Base-by-base conservation (phyloP, 2,888 invertebrate species). In the Lasius fuliginosus region DNA sequence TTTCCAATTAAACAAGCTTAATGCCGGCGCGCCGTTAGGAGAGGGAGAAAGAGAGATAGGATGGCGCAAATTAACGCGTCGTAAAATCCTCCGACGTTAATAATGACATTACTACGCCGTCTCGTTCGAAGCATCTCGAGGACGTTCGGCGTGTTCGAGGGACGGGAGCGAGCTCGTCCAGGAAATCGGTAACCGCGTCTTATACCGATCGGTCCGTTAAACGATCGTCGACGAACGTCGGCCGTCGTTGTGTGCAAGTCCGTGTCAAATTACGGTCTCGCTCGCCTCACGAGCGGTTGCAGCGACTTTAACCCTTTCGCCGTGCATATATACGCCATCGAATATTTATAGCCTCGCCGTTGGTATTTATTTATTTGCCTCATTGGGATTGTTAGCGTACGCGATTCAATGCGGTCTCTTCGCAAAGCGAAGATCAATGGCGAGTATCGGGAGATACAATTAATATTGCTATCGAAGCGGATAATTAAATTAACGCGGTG, bases 51-150 rank as follows among this genome's bases (percentile, higher is more conserved):
- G 67, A 46, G 68, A 56, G 60, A 42, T 73, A 73, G 60, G 53
- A 69, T 49, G 82, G 84, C 60, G 81, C 84, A 76, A 86, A 88
- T 89, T 90, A 89, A 88, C 85, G 86, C 65, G 83, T 75, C 88
- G 86, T 90, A 90, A 90, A 90, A 85, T 85, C 46, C 74, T 30
- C 36, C 33, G 79, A 82, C 71, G 79, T 88, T 89, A 89, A 89
- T 89, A 89, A 88, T 86, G 86, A 85, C 88, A 86, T 89, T 89
- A 86, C 83, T 87, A 53, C 36, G 60, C 46, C 76, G 79, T 62
- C 82, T 77, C 64, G 68, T 75, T 79, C 85, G 82, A 42, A 46
- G 64, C 18, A 36, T 71, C 56, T 58, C 74, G 82, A 89, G 87
- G 89, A 65, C 83, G 53, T 74, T 76, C 71, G 46, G 65, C 27